Evolutionary conservation across 2,113 vertebrate genomes (phyloP).

Genomic region (Panthera uncia): DNA sequence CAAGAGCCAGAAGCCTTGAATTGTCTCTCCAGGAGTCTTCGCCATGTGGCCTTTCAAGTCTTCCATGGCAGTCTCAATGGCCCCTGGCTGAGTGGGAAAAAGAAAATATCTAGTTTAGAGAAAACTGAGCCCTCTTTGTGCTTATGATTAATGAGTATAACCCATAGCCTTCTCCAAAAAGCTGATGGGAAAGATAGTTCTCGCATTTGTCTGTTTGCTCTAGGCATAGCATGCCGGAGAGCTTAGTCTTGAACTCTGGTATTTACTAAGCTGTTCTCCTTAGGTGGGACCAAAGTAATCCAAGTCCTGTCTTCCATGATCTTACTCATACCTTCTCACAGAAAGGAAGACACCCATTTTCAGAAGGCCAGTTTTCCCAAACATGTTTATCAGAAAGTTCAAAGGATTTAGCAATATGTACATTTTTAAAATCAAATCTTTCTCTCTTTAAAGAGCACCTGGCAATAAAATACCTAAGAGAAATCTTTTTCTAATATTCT

Average conservation of each 20-base stretch:
- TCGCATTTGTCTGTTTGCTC: neutral
- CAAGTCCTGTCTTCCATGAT: neutral
- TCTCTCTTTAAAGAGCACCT: neutral
- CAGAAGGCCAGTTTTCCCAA: neutral
- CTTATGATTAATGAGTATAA: neutral
- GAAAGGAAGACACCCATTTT: constrained; percentile 1
- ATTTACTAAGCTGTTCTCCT: neutral
- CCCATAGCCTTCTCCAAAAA: neutral
- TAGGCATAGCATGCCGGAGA: neutral
- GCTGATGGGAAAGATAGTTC: neutral
- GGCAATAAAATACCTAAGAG: neutral
- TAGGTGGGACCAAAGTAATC: neutral
- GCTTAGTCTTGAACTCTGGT: neutral
- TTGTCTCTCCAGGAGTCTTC: constrained; percentile 81
- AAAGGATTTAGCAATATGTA: constrained; percentile 7
- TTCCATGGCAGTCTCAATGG: constrained; percentile 87
- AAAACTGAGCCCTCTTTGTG: neutral
- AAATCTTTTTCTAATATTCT: neutral
- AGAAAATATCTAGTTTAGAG: constrained; percentile 60
- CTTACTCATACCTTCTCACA: neutral
- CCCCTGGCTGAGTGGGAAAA: constrained; percentile 82
- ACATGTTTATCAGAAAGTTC: neutral
- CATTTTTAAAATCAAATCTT: neutral
- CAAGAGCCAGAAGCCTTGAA: constrained; percentile 87
- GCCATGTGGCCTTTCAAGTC: constrained; percentile 82